Evolutionary conservation across 1,140 invertebrate genomes (phyloP).

Genomic region (Littorina saxatilis): DNA sequence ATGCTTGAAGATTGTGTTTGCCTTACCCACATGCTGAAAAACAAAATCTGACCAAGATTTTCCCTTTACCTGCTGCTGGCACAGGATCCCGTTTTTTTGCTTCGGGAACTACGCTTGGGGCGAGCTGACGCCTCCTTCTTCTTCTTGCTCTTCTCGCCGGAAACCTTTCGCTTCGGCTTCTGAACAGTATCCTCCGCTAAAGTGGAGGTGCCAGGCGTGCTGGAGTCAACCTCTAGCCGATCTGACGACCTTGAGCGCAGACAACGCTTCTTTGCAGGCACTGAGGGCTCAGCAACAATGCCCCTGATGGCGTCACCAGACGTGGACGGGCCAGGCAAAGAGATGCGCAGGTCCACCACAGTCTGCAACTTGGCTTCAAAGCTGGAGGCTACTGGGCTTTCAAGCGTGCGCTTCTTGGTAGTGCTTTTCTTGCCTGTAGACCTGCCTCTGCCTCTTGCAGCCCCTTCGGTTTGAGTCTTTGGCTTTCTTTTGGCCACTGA

Average conservation of each 20-base stretch:
- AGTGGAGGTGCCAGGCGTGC: conserved; percentile 25
- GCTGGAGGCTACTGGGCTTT: neutral
- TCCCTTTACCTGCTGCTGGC: conserved; percentile 82
- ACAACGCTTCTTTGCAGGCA: conserved; percentile 6
- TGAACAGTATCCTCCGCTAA: neutral
- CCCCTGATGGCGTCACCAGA: neutral
- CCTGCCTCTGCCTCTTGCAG: neutral
- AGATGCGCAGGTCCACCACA: conserved; percentile 8
- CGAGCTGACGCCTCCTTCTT: conserved; percentile 37
- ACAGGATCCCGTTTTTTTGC: conserved; percentile 84
- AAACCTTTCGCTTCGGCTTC: conserved; percentile 30
- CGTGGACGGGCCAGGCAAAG: neutral
- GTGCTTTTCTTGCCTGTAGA: neutral
- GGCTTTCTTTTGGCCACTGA: neutral
- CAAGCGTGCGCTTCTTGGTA: neutral
- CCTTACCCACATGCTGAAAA: too few relatives aligned
- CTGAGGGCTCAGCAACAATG: neutral
- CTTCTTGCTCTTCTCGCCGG: conserved; percentile 13
- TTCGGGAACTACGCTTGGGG: conserved; percentile 61
- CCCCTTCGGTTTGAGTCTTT: neutral
- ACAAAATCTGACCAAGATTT: too few relatives aligned
- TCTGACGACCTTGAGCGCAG: neutral
- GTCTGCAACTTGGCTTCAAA: neutral
- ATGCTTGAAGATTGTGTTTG: too few relatives aligned
- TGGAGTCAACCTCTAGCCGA: neutral